Base-by-base conservation (phyloP, 2,113 vertebrate species). In the Nibea coibor region DNA sequence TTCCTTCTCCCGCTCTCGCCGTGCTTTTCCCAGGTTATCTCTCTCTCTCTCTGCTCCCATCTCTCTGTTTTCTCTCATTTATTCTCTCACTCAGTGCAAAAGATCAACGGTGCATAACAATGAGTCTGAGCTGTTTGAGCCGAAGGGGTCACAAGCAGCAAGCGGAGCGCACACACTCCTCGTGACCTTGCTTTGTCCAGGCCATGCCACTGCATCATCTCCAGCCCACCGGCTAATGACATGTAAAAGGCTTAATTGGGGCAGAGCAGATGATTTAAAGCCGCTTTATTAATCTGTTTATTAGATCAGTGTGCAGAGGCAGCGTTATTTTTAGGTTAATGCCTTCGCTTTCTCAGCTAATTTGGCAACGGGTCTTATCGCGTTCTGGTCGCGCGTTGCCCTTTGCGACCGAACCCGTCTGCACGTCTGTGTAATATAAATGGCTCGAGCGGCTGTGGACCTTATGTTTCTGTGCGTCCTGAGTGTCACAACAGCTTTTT, bases 261-360 rank as follows among this genome's bases (percentile, higher is more conserved):
- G 51, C 50, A 47, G 56, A 12, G 5, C 5, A 8, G 67, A 65
- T 69, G 75, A 72, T 87, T 82, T 82, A 66, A 86, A 89, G 66
- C 85, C 48, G n/a, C 66, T 87, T 77, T 78, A 77, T 85, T 70
- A 84, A 86, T 87, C 68, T 79, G 72, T 92, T 92, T 81, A 81
- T 88, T 68, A 78, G 79, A 90, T 89, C 65, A 63, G 26, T 31
- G 26, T 31, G 75, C 43, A 35, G 42, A 57, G 51, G 63, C n/a
- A 45, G 5, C 0, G 2, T 28, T 54, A 28, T 66, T 35, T 74
- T 59, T 15, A 19, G 17, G 31, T 66, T 64, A 42, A 72, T 5
- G 53, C 54, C 0, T 14, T 14, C 2, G 9, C 15, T 81, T 72
- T 71, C 39, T 76, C 58, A 10, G 47, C 75, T 87, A 43, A 80